These are phyloP conservation scores for Metridium senile DNA, from an alignment of 92 coral and sea anemone genomes.

Conservation along the genomic window DNA sequence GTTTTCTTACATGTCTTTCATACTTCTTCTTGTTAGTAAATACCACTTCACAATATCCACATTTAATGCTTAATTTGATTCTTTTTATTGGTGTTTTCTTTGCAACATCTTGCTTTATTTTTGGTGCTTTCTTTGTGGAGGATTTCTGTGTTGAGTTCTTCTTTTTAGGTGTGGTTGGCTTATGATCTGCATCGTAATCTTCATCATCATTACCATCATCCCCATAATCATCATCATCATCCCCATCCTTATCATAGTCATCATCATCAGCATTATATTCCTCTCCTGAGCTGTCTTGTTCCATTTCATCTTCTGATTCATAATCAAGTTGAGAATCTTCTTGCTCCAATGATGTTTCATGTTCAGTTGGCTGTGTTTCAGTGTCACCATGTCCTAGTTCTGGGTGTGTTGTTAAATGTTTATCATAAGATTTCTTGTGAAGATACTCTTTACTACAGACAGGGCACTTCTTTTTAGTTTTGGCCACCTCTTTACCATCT, in stretches of 20 bases:
- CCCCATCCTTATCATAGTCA: not conserved
- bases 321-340: too few species aligned
- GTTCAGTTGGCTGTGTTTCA: too few species aligned
- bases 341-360: too few species aligned
- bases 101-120: not conserved
- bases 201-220: not conserved
- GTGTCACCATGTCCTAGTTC: not conserved
- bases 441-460: not conserved
- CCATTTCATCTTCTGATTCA: not conserved
- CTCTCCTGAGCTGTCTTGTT: not conserved
- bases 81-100: not conserved
- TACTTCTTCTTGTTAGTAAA: not conserved
- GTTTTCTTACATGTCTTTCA: conserved; percentile 2
- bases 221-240: not conserved
- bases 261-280: not conserved
- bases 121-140: not conserved
- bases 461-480: not conserved
- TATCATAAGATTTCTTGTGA: not conserved
- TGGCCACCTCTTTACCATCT: not conserved
- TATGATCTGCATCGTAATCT: not conserved
- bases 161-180: not conserved
- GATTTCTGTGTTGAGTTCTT: not conserved
- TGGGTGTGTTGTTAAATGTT: not conserved
- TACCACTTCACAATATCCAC: not conserved
- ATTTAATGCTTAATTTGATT: not conserved